Conservation (phyloP, 1,140 invertebrate species). For the Augochlora pura region DNA sequence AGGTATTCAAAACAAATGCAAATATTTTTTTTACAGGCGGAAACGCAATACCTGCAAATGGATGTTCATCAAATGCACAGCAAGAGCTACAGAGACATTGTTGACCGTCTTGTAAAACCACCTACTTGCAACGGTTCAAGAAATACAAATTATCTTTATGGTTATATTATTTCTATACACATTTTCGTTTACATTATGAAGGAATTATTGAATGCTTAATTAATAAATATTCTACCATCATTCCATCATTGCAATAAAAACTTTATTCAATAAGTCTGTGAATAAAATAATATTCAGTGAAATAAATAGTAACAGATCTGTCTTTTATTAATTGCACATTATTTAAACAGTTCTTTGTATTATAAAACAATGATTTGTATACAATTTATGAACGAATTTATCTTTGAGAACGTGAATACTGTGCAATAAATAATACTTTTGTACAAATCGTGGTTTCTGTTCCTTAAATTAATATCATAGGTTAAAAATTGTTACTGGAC, state of each 20-base stretch:
- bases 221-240: background rate
- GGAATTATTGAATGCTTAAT: conserved; percentile 13
- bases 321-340: conserved; percentile 12
- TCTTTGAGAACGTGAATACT: conserved; percentile 1
- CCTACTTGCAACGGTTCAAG: conserved; percentile 32
- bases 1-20: conserved; percentile 25
- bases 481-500: conserved; percentile 5
- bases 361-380: conserved; percentile 33
- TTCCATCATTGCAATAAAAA: background rate
- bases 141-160: background rate
- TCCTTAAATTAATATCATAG: background rate
- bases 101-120: conserved; percentile 51
- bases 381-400: conserved; percentile 26
- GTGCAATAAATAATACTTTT: conserved; percentile 26
- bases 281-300: conserved; percentile 3
- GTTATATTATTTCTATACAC: background rate
- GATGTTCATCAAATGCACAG: conserved; percentile 48
- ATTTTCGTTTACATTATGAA: conserved; percentile 2
- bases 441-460: background rate
- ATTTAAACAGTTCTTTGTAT: conserved; percentile 13
- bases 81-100: conserved; percentile 58
- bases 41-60: conserved; percentile 59
- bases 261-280: conserved; percentile 5
- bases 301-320: conserved; percentile 21
- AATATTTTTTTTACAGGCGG: conserved; percentile 59